phyloP scores from a whole-genome alignment of 2,797 vertebrate species.

The Hafferia zeledoni region DNA sequence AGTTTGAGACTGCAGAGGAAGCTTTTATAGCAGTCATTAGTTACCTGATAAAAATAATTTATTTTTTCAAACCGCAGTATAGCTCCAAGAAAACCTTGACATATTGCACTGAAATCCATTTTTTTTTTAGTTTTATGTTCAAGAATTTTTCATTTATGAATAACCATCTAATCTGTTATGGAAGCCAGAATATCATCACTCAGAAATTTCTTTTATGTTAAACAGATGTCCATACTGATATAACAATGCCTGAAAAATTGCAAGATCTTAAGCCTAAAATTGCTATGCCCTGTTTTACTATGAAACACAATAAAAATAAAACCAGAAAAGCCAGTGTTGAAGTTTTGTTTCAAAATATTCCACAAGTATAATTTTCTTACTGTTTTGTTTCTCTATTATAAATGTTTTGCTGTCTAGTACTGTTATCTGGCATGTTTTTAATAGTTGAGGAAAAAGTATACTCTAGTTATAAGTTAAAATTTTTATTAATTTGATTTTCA shows the following conservation, averaged over 20 bases:
- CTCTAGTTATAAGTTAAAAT: not conserved
- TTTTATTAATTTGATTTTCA: not conserved
- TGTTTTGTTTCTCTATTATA: not conserved
- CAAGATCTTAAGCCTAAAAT: not conserved
- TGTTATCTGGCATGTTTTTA: not conserved
- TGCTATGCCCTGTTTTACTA: not conserved
- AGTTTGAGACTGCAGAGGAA: not conserved
- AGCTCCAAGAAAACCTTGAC: not conserved
- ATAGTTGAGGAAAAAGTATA: not conserved
- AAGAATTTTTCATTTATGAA: not conserved
- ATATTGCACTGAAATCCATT: not conserved
- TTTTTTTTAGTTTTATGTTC: not conserved
- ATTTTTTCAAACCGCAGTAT: not conserved
- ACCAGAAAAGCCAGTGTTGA: not conserved
- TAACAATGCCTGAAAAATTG: not conserved
- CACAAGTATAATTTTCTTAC: not conserved
- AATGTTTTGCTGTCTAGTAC: not conserved
- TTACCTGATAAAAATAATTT: not conserved
- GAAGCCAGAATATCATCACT: not conserved
- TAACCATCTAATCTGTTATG: not conserved
- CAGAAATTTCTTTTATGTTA: not conserved
- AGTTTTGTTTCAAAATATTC: not conserved
- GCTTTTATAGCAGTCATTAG: not conserved
- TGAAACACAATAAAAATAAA: not conserved
- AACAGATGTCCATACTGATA: not conserved